A percentile compares a stretch with the other conserved stretches of the same genome.
These are phyloP conservation scores for Platygyra sinensis DNA, from an alignment of 64 coral and sea anemone genomes.

Conservation along the genomic window DNA sequence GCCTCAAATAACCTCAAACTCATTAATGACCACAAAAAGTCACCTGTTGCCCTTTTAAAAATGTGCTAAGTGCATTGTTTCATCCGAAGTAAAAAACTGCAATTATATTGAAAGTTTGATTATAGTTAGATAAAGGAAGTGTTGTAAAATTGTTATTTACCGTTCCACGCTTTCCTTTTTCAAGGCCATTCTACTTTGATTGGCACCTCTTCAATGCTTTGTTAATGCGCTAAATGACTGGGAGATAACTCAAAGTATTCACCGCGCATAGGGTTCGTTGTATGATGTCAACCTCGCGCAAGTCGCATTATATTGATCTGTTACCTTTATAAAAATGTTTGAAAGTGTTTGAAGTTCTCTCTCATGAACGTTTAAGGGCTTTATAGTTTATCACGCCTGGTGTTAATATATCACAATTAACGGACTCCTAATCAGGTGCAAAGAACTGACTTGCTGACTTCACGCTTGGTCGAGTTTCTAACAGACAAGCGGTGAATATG, in stretches of 20 bases:
- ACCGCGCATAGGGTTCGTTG: background rate
- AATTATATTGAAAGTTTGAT: background rate
- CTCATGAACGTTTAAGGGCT: background rate
- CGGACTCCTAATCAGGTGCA: constrained; percentile 6
- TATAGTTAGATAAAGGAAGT: background rate
- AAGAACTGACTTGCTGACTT: background rate
- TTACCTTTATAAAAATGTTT: background rate
- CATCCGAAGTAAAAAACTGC: background rate
- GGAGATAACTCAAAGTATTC: background rate
- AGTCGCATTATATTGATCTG: background rate
- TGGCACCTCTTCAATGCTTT: background rate
- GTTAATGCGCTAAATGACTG: background rate
- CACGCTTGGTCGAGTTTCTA: constrained; percentile 15
- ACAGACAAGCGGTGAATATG: constrained; percentile 47
- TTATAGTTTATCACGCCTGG: background rate
- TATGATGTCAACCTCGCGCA: background rate
- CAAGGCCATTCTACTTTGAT: background rate
- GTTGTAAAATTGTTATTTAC: background rate
- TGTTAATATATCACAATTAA: background rate
- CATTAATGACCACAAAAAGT: background rate
- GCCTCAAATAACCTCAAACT: background rate
- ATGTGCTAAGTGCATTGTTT: background rate
- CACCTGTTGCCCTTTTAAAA: background rate
- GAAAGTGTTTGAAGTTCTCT: background rate
- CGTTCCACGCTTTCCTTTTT: background rate